Percentiles rank a stretch among this genome's conserved stretches.
Evolutionary conservation across 1,140 invertebrate species (phyloP).

Genomic region (Neotoxoptera formosana): DNA sequence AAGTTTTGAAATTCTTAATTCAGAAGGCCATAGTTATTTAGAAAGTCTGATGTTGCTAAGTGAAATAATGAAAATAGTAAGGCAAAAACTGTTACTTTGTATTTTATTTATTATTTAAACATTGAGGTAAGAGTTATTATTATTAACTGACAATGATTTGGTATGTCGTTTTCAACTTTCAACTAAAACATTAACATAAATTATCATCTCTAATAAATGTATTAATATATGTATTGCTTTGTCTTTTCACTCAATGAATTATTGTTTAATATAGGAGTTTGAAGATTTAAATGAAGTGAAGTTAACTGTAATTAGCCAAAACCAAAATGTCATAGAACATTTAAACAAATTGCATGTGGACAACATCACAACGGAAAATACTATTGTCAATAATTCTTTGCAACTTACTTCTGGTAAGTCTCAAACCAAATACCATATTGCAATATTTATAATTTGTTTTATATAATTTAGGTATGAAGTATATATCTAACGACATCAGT

Average conservation of each 20-base stretch:
- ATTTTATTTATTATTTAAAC: background rate
- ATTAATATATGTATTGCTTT: background rate
- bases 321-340: background rate
- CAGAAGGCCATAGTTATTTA: background rate
- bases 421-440: background rate
- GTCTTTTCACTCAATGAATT: background rate
- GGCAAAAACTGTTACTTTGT: background rate
- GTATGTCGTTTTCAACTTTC: too few species aligned
- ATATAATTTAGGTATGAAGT: conserved; percentile 17
- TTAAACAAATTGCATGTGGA: background rate
- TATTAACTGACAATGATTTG: background rate
- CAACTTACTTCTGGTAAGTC: background rate
- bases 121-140: background rate
- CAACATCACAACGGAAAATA: background rate
- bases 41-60: background rate
- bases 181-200: too few species aligned
- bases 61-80: conserved; percentile 36
- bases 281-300: conserved; percentile 19
- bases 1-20: background rate
- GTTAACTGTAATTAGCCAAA: conserved; percentile 1
- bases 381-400: background rate
- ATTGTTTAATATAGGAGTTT: conserved; percentile 35
- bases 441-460: background rate
- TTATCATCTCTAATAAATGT: background rate
- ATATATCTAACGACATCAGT: background rate